phyloP scores from a whole-genome alignment of 2,888 invertebrate species.

The Himalopsyche japonica region DNA sequence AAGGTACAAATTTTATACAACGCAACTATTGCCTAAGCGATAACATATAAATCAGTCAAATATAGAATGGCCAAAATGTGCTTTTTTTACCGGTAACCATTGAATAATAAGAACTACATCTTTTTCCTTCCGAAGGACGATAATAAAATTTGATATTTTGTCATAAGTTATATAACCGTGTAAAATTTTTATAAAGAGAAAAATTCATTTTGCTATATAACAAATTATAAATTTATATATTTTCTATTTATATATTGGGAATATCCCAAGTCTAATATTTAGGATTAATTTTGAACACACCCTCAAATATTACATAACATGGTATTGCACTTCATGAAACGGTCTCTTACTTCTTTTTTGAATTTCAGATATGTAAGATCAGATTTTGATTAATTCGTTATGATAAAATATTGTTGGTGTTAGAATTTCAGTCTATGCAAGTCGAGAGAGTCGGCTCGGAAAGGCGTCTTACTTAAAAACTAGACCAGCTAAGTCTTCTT shows the following conservation, averaged over 20 bases:
- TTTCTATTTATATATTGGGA: not conserved
- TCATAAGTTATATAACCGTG: not conserved
- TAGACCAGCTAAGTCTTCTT: not conserved
- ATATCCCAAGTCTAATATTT: no score
- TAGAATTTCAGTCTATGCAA: not conserved
- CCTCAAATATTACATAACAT: not conserved
- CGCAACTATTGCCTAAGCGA: constrained; percentile 25
- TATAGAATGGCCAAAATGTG: not conserved
- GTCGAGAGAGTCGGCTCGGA: not conserved
- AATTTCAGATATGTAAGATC: no score
- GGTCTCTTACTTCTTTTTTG: not conserved
- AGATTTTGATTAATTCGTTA: not conserved
- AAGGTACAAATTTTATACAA: constrained; percentile 34
- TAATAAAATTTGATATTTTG: not conserved
- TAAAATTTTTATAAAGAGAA: not conserved
- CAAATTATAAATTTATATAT: not conserved
- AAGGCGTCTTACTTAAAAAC: not conserved
- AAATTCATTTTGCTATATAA: not conserved
- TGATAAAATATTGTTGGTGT: not conserved
- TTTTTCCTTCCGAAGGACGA: not conserved
- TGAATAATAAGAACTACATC: not conserved
- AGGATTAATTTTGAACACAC: no score
- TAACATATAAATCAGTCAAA: constrained; percentile 9
- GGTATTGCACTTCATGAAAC: not conserved
- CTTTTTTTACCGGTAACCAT: not conserved